Evolutionary conservation across 2,797 vertebrate species (phyloP).

Genomic region (Artibeus lituratus): DNA sequence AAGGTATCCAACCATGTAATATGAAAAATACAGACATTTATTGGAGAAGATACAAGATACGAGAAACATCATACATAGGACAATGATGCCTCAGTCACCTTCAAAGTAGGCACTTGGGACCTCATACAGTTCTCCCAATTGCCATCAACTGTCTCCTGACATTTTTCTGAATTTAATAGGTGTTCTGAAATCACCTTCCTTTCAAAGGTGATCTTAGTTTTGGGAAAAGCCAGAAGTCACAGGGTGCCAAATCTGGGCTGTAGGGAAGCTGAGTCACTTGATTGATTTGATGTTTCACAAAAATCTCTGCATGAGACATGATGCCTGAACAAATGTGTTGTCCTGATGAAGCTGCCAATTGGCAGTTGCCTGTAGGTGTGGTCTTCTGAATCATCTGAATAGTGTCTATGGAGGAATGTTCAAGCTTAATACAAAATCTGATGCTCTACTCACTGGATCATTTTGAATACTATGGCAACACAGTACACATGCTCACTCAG

Average conservation of each 20-base stretch:
- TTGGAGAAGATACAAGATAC: not conserved
- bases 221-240: not conserved
- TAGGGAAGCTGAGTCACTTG: not conserved
- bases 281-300: not conserved
- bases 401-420: not conserved
- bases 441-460: not conserved
- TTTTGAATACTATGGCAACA: not conserved
- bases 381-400: not conserved
- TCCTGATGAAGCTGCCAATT: no score
- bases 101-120: no score
- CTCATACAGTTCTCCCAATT: not conserved
- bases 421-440: not conserved
- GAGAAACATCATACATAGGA: not conserved
- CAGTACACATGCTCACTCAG: not conserved
- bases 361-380: not conserved
- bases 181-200: not conserved
- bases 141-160: not conserved
- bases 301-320: not conserved
- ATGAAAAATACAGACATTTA: not conserved
- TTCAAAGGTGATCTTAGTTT: not conserved
- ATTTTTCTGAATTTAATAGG: not conserved
- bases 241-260: not conserved
- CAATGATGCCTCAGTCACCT: not conserved
- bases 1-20: not conserved
- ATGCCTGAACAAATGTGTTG: not conserved